Conservation (phyloP, 2,888 invertebrate species). For the Phyllotreta striolata region DNA sequence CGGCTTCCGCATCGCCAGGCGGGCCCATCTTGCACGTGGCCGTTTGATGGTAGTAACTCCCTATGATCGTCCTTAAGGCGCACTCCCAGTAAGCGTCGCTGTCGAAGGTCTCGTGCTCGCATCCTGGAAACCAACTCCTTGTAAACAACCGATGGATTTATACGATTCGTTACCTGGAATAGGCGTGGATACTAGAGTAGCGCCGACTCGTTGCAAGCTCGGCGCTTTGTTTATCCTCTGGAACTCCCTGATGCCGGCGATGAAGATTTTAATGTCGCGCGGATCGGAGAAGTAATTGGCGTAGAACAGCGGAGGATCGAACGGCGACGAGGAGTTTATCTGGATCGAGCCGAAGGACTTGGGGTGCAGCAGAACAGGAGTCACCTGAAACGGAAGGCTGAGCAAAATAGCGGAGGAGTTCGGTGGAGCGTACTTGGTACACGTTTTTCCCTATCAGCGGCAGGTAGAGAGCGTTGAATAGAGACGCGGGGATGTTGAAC, state of each 20-base stretch:
- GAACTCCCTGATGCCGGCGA: slow-evolving; percentile 61
- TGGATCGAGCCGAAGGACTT: slow-evolving; percentile 72
- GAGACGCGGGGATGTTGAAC: slow-evolving; percentile 66
- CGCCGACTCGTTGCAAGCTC: slow-evolving; percentile 58
- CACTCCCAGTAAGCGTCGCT: slow-evolving; percentile 75
- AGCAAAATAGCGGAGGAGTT: too few relatives aligned
- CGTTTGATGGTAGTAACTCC: slow-evolving; percentile 67
- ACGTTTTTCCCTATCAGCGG: slow-evolving; percentile 61
- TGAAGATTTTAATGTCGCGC: slow-evolving; percentile 59
- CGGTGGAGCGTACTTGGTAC: slow-evolving; percentile 33
- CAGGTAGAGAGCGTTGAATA: slow-evolving; percentile 67
- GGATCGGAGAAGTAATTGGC: slow-evolving; percentile 80
- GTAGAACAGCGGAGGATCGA: slow-evolving; percentile 74
- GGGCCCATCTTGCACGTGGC: slow-evolving; percentile 67
- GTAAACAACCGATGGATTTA: too few relatives aligned
- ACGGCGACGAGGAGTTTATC: slow-evolving; percentile 74
- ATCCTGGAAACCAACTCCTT: slow-evolving; percentile 26
- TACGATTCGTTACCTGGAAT: slow-evolving; percentile 43
- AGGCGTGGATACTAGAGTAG: slow-evolving; percentile 33
- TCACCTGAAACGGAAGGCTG: slow-evolving; percentile 4
- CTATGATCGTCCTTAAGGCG: slow-evolving; percentile 63
- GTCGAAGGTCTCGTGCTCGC: slow-evolving; percentile 59
- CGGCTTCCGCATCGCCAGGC: slow-evolving; percentile 55
- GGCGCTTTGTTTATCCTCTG: slow-evolving; percentile 63
- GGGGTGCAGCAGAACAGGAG: slow-evolving; percentile 75